Evolutionary conservation across 2,113 vertebrate genomes (phyloP), one percentile per base, ranked within the genome.

Genomic region (Barnardius zonarius): DNA sequence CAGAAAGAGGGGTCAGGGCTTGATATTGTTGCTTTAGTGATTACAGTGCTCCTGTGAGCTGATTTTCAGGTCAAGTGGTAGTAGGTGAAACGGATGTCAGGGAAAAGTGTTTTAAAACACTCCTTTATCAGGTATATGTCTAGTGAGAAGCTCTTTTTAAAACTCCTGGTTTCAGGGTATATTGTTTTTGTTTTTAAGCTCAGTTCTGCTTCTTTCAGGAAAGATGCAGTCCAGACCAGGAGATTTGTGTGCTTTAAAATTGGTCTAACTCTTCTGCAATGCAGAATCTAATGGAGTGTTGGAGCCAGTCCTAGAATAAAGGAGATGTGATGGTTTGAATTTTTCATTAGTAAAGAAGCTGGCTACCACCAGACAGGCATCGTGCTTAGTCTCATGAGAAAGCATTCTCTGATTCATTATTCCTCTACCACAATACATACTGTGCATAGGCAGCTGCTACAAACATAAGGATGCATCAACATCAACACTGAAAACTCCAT

Each of bases 331-430:
- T 41, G 20, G 48, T 88, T 77, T 92, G 83, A 94, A 86, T 90
- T 86, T 93, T 95, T 90, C 83, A 92, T 90, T 82, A 90, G 51
- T 88, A 46, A 89, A 92, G 76, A 64, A 69, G 48, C 28, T 86
- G 69, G 39, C 52, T 92, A 59, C 48, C 78, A 86, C 35, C 69
- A 92, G 86, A 69, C 31, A 76, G 35, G 51, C 73, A 84, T 96
- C 66, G 74, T 93, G 35, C 69, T 92, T 48, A 78, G 57, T 92
- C 83, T 93, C 92, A 75, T 35, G 77, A 95, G 80, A 84, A 93
- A 86, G 35, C 66, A 82, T 68, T 86, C 51, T 81, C 51, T 88
- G 88, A 92, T 92, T 81, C 9, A 8, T 81, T 90, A 68, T 68
- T 90, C 66, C 64, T 78, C 61, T 70, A 24, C 68, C 8, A 5